Evolutionary conservation across 2,113 vertebrate species (phyloP).

Genomic region (Eulemur macaco): DNA sequence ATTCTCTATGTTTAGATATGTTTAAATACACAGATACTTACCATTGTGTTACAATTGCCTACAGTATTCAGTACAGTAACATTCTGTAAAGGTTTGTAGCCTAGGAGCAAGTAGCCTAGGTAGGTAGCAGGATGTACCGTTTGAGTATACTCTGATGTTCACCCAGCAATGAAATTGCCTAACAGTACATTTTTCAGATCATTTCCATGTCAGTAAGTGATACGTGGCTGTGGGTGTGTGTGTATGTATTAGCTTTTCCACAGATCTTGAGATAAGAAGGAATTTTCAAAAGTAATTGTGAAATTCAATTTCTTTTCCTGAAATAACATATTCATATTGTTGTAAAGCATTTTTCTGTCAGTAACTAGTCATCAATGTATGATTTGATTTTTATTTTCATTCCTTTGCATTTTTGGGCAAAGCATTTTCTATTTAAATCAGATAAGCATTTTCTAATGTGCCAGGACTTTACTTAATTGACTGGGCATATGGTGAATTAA

Average conservation of each 20-base stretch:
- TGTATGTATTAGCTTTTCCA: not conserved
- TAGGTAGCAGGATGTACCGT: not conserved
- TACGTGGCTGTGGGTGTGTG: not conserved
- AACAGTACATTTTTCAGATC: not conserved
- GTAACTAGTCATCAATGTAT: slow-evolving; percentile 20
- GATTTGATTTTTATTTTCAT: slow-evolving; percentile 53
- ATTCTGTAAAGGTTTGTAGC: not conserved
- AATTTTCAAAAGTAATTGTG: slow-evolving; percentile 37
- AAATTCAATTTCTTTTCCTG: slow-evolving; percentile 17
- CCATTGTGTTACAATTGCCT: not conserved
- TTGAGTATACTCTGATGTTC: not conserved
- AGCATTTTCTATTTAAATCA: slow-evolving; percentile 44
- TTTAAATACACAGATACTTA: not conserved
- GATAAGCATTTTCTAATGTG: slow-evolving; percentile 55
- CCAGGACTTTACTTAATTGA: slow-evolving; percentile 51
- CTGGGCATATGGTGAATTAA: slow-evolving; percentile 45
- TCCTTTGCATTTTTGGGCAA: slow-evolving; percentile 55
- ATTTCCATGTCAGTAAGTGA: not conserved
- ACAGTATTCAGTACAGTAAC: not conserved
- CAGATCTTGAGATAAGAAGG: not conserved
- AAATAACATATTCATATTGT: not conserved
- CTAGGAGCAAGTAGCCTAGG: not conserved
- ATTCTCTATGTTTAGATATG: not conserved
- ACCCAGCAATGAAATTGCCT: not conserved
- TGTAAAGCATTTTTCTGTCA: slow-evolving; percentile 5